Percentiles rank a stretch among this genome's conserved stretches.
Conservation (phyloP, 1,140 invertebrate species). For the Orchestia grillus region DNA sequence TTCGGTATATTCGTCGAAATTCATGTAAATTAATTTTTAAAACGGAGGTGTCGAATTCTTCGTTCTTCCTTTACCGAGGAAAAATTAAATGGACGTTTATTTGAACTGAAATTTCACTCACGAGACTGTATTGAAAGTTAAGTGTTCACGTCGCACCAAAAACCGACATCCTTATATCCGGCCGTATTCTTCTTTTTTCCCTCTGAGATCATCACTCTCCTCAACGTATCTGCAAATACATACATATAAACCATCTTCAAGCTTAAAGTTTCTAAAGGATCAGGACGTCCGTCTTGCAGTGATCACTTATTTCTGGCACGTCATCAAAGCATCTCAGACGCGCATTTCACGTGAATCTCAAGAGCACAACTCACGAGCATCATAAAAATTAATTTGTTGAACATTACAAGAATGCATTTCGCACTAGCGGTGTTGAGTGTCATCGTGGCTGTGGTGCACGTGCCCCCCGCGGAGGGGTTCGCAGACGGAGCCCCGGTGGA, state of each 20-base stretch:
- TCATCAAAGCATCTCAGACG: no score
- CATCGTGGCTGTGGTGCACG: background rate
- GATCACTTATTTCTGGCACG: background rate
- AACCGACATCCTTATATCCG: background rate
- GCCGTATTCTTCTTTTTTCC: background rate
- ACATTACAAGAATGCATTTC: background rate
- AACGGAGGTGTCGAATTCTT: background rate
- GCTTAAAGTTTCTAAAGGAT: no score
- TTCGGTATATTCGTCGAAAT: background rate
- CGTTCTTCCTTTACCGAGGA: background rate
- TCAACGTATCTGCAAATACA: background rate
- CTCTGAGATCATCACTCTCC: background rate
- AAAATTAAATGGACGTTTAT: no score
- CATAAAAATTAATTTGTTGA: no score
- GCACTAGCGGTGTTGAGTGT: background rate
- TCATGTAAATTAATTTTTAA: background rate
- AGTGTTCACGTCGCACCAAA: background rate
- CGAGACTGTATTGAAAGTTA: background rate
- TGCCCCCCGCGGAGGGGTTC: background rate
- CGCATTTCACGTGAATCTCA: no score
- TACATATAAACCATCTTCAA: background rate
- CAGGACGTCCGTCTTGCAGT: background rate
- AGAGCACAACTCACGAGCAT: no score
- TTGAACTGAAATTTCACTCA: background rate
- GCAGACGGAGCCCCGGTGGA: constrained; percentile 55